These are phyloP conservation scores for Apis dorsata DNA, from an alignment of 1,140 invertebrate species.

Conservation along the genomic window DNA sequence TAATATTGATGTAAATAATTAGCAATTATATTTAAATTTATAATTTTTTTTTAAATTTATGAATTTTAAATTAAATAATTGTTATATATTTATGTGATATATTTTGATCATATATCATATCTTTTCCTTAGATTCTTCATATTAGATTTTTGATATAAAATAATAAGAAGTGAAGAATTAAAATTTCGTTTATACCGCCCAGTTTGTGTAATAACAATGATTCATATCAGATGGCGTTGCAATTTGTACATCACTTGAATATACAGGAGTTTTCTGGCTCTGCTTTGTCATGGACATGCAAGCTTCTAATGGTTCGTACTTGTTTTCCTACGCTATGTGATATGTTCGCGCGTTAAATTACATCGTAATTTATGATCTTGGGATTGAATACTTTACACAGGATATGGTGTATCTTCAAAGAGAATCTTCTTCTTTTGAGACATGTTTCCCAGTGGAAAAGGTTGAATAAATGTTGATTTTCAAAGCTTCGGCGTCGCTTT, in stretches of 20 bases:
- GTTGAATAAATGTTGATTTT: slow-evolving; percentile 64
- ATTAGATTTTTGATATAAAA: neutral
- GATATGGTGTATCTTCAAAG: slow-evolving; percentile 48
- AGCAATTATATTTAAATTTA: neutral
- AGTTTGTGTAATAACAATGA: slow-evolving; percentile 10
- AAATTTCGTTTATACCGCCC: slow-evolving; percentile 29
- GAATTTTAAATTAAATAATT: neutral
- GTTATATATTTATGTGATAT: neutral
- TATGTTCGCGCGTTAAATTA: slow-evolving; percentile 43
- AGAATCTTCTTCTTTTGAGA: slow-evolving; percentile 32
- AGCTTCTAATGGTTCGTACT: slow-evolving; percentile 78
- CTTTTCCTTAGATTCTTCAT: neutral
- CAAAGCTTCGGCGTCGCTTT: slow-evolving; percentile 55
- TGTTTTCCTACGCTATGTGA: slow-evolving; percentile 61
- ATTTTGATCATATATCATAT: neutral
- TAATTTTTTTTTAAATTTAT: too few relatives aligned
- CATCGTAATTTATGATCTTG: slow-evolving; percentile 43
- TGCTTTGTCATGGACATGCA: slow-evolving; percentile 79
- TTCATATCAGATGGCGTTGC: slow-evolving; percentile 43
- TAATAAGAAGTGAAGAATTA: neutral
- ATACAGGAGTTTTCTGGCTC: slow-evolving; percentile 31
- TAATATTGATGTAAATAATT: neutral
- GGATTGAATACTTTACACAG: slow-evolving; percentile 38
- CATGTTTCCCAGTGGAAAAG: slow-evolving; percentile 57
- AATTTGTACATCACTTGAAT: slow-evolving; percentile 36